Conservation (phyloP, 2,888 invertebrate species). For the Agonopterix alstromeriana region DNA sequence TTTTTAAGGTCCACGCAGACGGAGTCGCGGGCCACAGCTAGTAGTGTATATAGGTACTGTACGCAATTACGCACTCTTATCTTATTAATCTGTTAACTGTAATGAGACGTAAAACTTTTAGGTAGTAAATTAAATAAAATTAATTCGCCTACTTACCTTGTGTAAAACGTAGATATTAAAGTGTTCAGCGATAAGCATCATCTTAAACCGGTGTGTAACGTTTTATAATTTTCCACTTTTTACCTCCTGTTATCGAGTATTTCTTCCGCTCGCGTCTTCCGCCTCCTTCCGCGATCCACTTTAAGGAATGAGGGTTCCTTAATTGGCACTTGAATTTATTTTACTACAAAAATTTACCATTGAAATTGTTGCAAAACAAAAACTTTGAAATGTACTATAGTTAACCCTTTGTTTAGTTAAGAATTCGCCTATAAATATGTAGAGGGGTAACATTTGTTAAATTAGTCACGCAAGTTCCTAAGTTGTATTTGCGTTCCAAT, state of each 20-base stretch:
- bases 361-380: slow-evolving; percentile 10
- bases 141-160: too few species aligned
- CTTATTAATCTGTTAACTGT: too few species aligned
- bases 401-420: neutral
- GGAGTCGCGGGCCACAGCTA: too few species aligned
- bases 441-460: slow-evolving; percentile 7
- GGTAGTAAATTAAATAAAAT: too few species aligned
- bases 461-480: slow-evolving; percentile 19
- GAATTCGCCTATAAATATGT: neutral
- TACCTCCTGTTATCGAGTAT: slow-evolving; percentile 62
- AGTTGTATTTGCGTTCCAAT: slow-evolving; percentile 22
- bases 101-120: too few species aligned
- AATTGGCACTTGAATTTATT: slow-evolving; percentile 65
- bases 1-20: too few species aligned
- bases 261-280: slow-evolving; percentile 60
- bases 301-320: slow-evolving; percentile 65
- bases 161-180: too few species aligned
- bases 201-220: slow-evolving; percentile 27
- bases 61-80: too few species aligned
- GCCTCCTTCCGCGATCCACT: slow-evolving; percentile 58
- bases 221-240: slow-evolving; percentile 65
- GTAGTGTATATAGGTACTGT: too few species aligned
- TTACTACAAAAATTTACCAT: slow-evolving; percentile 28
- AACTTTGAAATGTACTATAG: neutral
- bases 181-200: too few species aligned